Conservation (phyloP, 2,888 invertebrate genomes). For the Crematogaster levior region DNA sequence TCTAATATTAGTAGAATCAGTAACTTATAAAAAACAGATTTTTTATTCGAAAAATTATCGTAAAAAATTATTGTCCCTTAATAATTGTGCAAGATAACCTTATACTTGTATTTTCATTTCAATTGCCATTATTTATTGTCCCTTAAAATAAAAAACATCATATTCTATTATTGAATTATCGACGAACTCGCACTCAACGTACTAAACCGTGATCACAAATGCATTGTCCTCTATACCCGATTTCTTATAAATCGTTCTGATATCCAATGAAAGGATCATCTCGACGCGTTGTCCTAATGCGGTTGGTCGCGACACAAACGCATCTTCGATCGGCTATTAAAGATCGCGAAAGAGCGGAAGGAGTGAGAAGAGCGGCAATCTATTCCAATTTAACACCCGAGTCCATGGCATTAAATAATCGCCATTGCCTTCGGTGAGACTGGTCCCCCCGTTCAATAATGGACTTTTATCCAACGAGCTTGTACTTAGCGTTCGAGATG, state of each 20-base stretch:
- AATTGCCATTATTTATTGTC: neutral
- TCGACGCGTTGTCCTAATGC: neutral
- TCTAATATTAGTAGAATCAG: neutral
- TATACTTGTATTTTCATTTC: neutral
- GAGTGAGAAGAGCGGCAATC: conserved; percentile 74
- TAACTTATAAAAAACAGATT: neutral
- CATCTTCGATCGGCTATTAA: conserved; percentile 59
- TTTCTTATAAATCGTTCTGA: conserved; percentile 20
- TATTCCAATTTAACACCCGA: conserved; percentile 83
- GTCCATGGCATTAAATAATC: conserved; percentile 83
- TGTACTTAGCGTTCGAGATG: conserved; percentile 75
- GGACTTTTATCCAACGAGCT: conserved; percentile 81
- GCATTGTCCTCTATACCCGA: neutral
- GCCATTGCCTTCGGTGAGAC: conserved; percentile 80
- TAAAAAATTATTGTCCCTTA: neutral
- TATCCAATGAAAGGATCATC: neutral
- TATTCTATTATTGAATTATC: neutral
- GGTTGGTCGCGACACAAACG: conserved; percentile 7
- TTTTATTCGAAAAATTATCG: neutral
- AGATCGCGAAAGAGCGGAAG: conserved; percentile 46
- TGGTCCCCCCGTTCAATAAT: conserved; percentile 81
- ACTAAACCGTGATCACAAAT: neutral
- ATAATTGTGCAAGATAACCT: neutral
- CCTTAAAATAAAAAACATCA: neutral
- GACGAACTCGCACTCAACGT: neutral